Conservation (phyloP, 2,797 vertebrate genomes). For the Anolis apletophallus region DNA sequence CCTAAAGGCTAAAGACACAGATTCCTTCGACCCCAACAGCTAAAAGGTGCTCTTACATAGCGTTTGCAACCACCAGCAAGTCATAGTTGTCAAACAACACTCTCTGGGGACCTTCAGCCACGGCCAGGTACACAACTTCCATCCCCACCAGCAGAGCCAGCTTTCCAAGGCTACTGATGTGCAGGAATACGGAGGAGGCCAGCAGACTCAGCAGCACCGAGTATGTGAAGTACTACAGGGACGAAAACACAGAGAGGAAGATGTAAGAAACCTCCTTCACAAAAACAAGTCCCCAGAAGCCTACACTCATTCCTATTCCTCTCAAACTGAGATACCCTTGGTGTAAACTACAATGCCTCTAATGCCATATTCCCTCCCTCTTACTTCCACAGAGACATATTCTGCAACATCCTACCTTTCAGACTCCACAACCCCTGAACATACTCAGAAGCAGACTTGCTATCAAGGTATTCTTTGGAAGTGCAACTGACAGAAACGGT, state of each 20-base stretch:
- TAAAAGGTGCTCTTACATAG: conserved; percentile 85
- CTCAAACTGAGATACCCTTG: neutral
- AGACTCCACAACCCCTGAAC: neutral
- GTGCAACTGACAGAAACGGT: no score
- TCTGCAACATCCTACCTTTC: neutral
- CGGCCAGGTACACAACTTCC: conserved; percentile 89
- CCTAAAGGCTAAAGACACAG: neutral
- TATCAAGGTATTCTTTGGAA: neutral
- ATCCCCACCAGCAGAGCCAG: conserved; percentile 91
- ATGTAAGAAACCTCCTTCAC: fast-evolving
- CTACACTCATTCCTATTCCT: neutral
- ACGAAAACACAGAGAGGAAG: conserved; percentile 11
- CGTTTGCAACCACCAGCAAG: conserved; percentile 91
- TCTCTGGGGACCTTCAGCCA: conserved; percentile 91
- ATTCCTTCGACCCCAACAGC: neutral
- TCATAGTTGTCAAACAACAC: conserved; percentile 93
- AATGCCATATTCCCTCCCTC: neutral
- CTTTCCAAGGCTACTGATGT: conserved; percentile 96
- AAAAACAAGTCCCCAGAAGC: neutral
- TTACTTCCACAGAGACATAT: neutral
- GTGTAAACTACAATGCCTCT: neutral
- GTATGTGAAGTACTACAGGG: conserved; percentile 91
- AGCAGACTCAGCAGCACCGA: conserved; percentile 92
- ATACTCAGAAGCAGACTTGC: no score
- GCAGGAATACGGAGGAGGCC: conserved; percentile 96